Evolutionary conservation across 2,888 invertebrate species (phyloP).

Genomic region (Panzeria rudis): DNA sequence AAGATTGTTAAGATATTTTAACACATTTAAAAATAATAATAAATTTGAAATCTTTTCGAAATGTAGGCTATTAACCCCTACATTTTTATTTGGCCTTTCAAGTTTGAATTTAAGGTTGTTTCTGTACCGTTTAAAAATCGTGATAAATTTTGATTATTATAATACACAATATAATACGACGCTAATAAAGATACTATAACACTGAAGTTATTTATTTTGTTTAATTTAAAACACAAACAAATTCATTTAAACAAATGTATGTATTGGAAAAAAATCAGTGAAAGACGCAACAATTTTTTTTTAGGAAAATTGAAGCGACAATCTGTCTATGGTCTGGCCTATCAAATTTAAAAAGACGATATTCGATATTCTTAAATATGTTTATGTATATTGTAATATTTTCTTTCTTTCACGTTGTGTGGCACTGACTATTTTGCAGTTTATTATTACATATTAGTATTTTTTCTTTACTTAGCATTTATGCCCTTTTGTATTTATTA

Average conservation of each 20-base stretch:
- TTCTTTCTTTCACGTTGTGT: conserved; percentile 6
- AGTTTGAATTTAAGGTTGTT: background rate
- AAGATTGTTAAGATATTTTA: background rate
- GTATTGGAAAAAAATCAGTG: background rate
- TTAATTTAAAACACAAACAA: background rate
- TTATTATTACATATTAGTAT: background rate
- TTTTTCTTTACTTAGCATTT: background rate
- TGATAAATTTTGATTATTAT: background rate
- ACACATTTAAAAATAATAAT: background rate
- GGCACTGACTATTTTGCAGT: background rate
- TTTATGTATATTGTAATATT: background rate
- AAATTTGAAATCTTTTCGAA: background rate
- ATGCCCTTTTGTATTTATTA: background rate
- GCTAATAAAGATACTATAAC: conserved; percentile 8
- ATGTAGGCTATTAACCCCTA: conserved; percentile 6
- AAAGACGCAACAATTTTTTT: too few species aligned
- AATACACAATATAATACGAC: background rate
- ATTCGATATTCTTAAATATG: background rate
- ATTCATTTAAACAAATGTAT: background rate
- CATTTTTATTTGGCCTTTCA: background rate
- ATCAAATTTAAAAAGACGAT: background rate
- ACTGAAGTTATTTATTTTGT: background rate
- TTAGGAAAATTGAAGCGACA: background rate
- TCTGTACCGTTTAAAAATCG: background rate
- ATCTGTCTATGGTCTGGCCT: too few species aligned